phyloP scores from a whole-genome alignment of 2,797 vertebrate genomes.

The Sparus aurata region DNA sequence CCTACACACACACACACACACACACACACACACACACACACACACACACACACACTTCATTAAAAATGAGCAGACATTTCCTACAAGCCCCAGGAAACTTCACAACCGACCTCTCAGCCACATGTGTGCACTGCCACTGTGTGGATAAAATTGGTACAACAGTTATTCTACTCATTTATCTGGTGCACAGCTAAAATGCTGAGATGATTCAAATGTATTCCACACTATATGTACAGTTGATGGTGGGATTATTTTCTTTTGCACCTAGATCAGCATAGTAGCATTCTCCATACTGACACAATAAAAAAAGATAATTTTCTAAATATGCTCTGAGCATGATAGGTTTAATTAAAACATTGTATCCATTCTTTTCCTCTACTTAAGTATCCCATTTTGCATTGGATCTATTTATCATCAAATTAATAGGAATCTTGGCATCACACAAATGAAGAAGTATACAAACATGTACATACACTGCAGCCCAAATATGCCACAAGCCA shows the following conservation, averaged over 20 bases:
- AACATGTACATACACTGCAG: not conserved
- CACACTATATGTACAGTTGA: not conserved
- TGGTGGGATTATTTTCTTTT: not conserved
- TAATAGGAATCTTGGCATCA: not conserved
- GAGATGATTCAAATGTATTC: not conserved
- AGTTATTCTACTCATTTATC: not conserved
- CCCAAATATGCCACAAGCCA: not conserved
- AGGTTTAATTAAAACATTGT: not conserved
- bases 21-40: not conserved
- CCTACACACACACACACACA: not conserved
- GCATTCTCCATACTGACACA: not conserved
- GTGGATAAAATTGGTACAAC: conserved; percentile 57
- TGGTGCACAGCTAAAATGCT: not conserved
- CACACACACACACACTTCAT: not conserved
- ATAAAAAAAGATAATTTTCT: not conserved
- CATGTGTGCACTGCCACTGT: conserved; percentile 40
- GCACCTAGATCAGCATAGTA: not conserved
- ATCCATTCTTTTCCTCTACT: not conserved
- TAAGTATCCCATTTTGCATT: not conserved
- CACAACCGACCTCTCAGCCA: not conserved
- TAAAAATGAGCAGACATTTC: conserved; percentile 4
- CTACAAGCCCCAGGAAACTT: not conserved
- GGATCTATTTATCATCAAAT: not conserved
- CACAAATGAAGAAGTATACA: not conserved
- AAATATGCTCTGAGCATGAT: not conserved